Conservation (phyloP, 2,888 invertebrate genomes). For the Latrodectus elegans region DNA sequence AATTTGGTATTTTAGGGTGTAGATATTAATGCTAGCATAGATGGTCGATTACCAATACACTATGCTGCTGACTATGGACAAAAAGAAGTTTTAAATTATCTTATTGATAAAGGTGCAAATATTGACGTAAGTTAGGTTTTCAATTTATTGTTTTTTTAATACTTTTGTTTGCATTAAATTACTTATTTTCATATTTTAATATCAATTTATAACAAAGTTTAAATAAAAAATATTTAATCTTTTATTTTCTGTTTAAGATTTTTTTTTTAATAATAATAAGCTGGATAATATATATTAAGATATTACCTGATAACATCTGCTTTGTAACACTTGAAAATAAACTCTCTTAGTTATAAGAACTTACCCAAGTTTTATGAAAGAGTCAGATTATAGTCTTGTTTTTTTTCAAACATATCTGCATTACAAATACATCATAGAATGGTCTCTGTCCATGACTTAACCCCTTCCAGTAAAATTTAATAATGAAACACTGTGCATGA, state of each 20-base stretch:
- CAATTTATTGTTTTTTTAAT: background rate
- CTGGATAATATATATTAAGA: too few species aligned
- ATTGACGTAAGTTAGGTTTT: conserved; percentile 85
- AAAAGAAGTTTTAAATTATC: conserved; percentile 88
- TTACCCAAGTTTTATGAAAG: too few species aligned
- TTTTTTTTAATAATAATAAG: background rate
- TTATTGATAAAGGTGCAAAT: conserved; percentile 91
- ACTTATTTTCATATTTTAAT: background rate
- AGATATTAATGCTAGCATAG: conserved; percentile 89
- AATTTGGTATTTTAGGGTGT: conserved; percentile 79
- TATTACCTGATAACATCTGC: too few species aligned
- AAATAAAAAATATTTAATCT: background rate
- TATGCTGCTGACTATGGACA: conserved; percentile 99
- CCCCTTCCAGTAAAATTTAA: too few species aligned
- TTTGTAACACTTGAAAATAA: too few species aligned
- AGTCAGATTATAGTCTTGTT: too few species aligned
- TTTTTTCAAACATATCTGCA: too few species aligned
- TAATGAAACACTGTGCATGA: too few species aligned
- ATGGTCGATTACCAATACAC: conserved; percentile 91
- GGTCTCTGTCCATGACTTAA: too few species aligned
- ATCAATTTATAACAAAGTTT: background rate
- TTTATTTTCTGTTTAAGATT: background rate
- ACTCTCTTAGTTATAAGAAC: too few species aligned
- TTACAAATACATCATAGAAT: too few species aligned
- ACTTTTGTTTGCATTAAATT: background rate